Percentiles rank a stretch among this genome's conserved stretches.
Evolutionary conservation across 2,888 invertebrate species (phyloP).

Genomic region (Molorchus minor): DNA sequence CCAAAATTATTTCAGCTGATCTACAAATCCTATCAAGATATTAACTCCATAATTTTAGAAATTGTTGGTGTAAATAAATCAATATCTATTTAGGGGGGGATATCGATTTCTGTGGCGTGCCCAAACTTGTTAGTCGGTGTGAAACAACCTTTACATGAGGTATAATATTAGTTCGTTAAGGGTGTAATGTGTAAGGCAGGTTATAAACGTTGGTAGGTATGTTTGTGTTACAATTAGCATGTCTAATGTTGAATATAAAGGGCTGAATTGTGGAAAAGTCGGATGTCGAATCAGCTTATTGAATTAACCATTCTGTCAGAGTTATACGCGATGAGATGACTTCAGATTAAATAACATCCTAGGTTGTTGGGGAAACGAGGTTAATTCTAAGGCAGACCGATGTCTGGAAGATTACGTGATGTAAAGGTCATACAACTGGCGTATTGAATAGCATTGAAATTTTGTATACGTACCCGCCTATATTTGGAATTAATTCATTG

Average conservation of each 20-base stretch:
- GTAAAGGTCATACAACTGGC: slow-evolving; percentile 44
- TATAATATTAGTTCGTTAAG: slow-evolving; percentile 6
- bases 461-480: too few relatives aligned
- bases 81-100: too few relatives aligned
- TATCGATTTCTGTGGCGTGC: too few relatives aligned
- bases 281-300: slow-evolving; percentile 52
- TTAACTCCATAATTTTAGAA: too few relatives aligned
- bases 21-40: too few relatives aligned
- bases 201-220: slow-evolving; percentile 30
- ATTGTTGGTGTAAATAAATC: too few relatives aligned
- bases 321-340: slow-evolving; percentile 46
- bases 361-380: slow-evolving; percentile 44
- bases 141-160: not conserved
- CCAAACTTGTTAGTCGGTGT: not conserved
- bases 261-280: slow-evolving; percentile 50
- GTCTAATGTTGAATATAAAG: slow-evolving; percentile 40
- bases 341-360: slow-evolving; percentile 51
- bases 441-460: slow-evolving; percentile 30
- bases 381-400: slow-evolving; percentile 38
- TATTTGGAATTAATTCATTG: too few relatives aligned
- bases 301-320: slow-evolving; percentile 50
- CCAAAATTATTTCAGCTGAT: too few relatives aligned
- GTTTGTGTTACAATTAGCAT: slow-evolving; percentile 49
- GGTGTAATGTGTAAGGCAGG: slow-evolving; percentile 19
- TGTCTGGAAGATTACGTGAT: slow-evolving; percentile 43